Evolutionary conservation across 2,797 vertebrate species (phyloP).

Genomic region (Ispidina lecontei): DNA sequence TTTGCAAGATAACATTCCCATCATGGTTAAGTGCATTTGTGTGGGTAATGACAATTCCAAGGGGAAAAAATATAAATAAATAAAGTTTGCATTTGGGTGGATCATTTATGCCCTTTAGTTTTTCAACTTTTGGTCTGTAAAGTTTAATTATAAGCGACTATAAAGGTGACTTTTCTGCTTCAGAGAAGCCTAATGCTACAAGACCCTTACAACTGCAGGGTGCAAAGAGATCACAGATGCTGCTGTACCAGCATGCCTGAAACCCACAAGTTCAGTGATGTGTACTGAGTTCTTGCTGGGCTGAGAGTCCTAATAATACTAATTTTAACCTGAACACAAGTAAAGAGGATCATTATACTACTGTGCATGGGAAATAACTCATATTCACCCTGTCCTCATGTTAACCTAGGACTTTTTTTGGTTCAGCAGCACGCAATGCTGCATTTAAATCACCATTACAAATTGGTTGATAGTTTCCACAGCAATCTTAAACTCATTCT

Average conservation of each 20-base stretch:
- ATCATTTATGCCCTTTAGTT: neutral
- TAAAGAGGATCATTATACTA: neutral
- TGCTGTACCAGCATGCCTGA: neutral
- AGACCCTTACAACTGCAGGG: rapidly evolving
- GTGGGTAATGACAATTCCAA: neutral
- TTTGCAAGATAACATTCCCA: neutral
- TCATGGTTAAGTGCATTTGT: neutral
- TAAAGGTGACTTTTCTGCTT: neutral
- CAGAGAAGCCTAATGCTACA: neutral
- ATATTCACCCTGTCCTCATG: neutral
- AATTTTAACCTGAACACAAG: neutral
- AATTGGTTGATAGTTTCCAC: neutral
- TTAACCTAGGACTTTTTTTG: neutral
- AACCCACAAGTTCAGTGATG: neutral
- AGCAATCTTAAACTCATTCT: neutral
- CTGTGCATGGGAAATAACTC: neutral
- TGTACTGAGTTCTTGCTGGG: neutral
- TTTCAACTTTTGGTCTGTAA: neutral
- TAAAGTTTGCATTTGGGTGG: neutral
- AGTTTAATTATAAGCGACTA: neutral
- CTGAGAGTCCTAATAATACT: neutral
- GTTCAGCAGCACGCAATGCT: rapidly evolving
- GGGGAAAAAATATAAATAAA: neutral
- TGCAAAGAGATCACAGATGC: neutral
- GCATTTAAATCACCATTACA: neutral